These are phyloP conservation scores for Cynopterus sphinx DNA, from an alignment of 2,797 vertebrate species.

Conservation along the genomic window DNA sequence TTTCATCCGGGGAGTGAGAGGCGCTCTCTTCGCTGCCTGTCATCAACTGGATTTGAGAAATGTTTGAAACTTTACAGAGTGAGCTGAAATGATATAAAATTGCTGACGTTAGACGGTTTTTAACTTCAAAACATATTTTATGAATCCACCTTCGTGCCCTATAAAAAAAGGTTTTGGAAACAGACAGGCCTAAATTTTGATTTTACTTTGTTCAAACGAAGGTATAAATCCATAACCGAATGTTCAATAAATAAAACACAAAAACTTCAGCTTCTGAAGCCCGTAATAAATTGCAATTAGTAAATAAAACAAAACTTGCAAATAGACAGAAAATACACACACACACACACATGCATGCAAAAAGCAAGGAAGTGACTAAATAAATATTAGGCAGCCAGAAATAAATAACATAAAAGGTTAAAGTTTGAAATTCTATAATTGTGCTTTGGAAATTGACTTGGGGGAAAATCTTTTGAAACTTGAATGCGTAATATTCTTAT, in stretches of 20 bases:
- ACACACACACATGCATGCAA: no score
- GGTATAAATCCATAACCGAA: neutral
- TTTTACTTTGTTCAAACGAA: constrained; percentile 3
- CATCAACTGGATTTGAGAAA: neutral
- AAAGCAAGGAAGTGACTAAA: neutral
- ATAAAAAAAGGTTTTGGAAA: constrained; percentile 16
- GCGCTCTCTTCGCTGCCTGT: neutral
- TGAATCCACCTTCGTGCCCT: neutral
- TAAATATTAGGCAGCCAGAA: neutral
- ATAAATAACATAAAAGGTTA: neutral
- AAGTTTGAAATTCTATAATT: neutral
- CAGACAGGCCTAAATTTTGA: constrained; percentile 25
- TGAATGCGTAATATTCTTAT: neutral
- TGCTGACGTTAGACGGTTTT: neutral
- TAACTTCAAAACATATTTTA: neutral
- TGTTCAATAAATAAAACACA: neutral
- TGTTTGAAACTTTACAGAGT: constrained; percentile 1
- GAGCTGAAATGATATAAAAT: neutral
- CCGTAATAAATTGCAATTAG: neutral
- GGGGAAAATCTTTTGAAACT: neutral
- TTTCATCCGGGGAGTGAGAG: neutral
- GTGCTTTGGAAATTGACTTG: neutral
- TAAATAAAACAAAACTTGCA: neutral
- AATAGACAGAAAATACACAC: neutral
- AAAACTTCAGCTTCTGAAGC: neutral